A percentile compares a stretch with the other conserved stretches of the same genome.
Conservation (phyloP, 2,888 invertebrate species). For the Oxycera nigricornis region DNA sequence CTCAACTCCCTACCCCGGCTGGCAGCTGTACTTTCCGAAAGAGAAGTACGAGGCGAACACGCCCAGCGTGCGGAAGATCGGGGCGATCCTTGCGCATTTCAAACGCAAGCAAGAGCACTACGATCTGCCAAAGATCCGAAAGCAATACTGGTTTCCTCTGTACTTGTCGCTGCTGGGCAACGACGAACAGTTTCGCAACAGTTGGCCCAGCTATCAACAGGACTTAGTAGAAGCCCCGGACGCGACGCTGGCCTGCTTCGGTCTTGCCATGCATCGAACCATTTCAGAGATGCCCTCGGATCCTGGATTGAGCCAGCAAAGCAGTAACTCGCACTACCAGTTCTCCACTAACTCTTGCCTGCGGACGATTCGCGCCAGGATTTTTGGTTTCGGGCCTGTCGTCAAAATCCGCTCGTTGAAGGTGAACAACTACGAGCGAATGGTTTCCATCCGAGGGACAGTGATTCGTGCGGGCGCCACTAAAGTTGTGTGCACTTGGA, state of each 20-base stretch:
- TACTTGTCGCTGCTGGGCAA: conserved; percentile 66
- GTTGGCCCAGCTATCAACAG: conserved; percentile 71
- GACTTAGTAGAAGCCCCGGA: conserved; percentile 75
- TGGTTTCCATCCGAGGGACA: conserved; percentile 83
- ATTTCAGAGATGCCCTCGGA: conserved; percentile 44
- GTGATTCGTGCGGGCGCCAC: conserved; percentile 81
- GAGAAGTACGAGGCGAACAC: conserved; percentile 66
- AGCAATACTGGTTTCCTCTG: conserved; percentile 57
- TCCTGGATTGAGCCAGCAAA: not conserved
- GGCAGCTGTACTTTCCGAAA: conserved; percentile 80
- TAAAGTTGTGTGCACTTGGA: conserved; percentile 74
- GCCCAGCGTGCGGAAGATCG: conserved; percentile 63
- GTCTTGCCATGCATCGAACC: conserved; percentile 82
- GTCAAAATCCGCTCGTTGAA: conserved; percentile 73
- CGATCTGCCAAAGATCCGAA: conserved; percentile 49
- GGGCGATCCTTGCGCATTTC: conserved; percentile 67
- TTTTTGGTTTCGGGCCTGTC: conserved; percentile 71
- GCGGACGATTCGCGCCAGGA: conserved; percentile 63
- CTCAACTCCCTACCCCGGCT: conserved; percentile 66
- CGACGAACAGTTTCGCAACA: conserved; percentile 66
- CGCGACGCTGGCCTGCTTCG: conserved; percentile 72
- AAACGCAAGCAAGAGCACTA: conserved; percentile 51
- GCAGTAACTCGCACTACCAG: not conserved
- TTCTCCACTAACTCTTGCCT: conserved; percentile 40
- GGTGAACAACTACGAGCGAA: conserved; percentile 75